phyloP scores from a whole-genome alignment of 2,113 vertebrate genomes.

The Eurypyga helias region DNA sequence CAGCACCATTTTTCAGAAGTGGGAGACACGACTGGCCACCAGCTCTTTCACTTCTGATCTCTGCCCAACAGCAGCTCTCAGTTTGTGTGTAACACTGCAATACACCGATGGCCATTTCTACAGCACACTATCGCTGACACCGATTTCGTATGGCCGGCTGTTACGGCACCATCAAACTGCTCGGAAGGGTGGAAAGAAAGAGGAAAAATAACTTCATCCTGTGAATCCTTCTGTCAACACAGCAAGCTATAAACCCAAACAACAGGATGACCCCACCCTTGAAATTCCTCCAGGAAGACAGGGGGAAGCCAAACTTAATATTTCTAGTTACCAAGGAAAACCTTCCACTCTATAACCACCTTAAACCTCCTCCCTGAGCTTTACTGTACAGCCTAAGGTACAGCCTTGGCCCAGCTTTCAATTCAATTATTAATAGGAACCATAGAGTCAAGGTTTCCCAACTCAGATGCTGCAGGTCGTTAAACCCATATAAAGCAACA shows the following conservation, averaged over 20 bases:
- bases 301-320: conserved; percentile 32
- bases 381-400: conserved; percentile 4
- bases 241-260: conserved; percentile 1
- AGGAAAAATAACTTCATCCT: background rate
- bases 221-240: background rate
- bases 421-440: background rate
- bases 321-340: conserved; percentile 31
- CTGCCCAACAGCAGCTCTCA: background rate
- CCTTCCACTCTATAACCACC: background rate
- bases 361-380: conserved; percentile 7
- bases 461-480: background rate
- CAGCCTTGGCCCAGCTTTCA: background rate
- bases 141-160: background rate
- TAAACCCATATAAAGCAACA: background rate
- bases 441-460: background rate
- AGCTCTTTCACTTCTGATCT: background rate
- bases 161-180: background rate
- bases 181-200: background rate
- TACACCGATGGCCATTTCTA: background rate
- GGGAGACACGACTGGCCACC: background rate
- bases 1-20: background rate
- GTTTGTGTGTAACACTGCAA: background rate
- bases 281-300: conserved; percentile 25
- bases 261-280: conserved; percentile 5
- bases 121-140: background rate